Percentiles rank a stretch among this genome's conserved stretches.
Conservation (phyloP, 1,140 invertebrate species). For the Camponotus vicinus region DNA sequence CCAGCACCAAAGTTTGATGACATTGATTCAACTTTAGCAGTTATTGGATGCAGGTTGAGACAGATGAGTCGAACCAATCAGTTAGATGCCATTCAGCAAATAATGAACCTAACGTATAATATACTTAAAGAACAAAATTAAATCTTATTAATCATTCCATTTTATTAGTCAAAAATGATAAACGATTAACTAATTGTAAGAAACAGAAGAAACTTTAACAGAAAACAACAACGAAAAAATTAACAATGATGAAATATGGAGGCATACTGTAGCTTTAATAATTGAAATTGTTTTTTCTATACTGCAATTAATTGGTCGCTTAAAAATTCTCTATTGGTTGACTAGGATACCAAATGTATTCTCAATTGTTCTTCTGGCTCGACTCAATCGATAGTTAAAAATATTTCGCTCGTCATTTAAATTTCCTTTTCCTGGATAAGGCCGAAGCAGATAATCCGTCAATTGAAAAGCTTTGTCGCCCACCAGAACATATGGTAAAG, state of each 20-base stretch:
- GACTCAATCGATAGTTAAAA: neutral
- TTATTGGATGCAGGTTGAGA: neutral
- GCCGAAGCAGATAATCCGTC: neutral
- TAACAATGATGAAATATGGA: too few species aligned
- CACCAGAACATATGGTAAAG: neutral
- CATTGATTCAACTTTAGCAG: neutral
- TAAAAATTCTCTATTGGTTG: too few species aligned
- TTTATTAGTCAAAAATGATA: too few species aligned
- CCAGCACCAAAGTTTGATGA: neutral
- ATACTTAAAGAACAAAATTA: neutral
- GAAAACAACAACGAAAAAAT: too few species aligned
- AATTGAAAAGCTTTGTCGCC: neutral
- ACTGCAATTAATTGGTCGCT: too few species aligned
- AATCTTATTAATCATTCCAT: too few species aligned
- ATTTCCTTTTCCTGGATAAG: neutral
- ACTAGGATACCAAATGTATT: too few species aligned
- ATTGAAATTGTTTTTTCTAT: too few species aligned
- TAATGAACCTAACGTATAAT: neutral
- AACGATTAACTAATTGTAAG: too few species aligned
- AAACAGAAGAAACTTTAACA: too few species aligned
- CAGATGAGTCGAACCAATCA: neutral
- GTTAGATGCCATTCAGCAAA: constrained; percentile 8
- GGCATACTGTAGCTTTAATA: too few species aligned
- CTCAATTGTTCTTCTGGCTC: too few species aligned
- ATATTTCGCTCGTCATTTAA: neutral